Percentiles rank a stretch among this genome's conserved stretches.
Evolutionary conservation across 2,888 invertebrate genomes (phyloP).

Genomic region (Agrotis exclamationis): DNA sequence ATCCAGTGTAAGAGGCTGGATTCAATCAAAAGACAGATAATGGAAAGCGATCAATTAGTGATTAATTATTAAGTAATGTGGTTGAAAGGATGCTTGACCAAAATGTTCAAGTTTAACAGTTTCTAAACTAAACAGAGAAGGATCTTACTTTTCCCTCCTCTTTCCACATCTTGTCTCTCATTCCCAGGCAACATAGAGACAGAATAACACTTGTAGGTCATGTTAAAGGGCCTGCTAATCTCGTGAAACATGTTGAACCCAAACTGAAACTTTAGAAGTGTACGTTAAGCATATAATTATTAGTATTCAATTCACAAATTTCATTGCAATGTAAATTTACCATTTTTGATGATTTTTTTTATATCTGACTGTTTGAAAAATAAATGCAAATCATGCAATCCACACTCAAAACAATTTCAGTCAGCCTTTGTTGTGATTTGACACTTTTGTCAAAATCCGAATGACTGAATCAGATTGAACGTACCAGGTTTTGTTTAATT

Average conservation of each 20-base stretch:
- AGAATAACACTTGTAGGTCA: constrained; percentile 97
- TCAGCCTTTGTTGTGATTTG: constrained; percentile 65
- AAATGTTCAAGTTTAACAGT: not conserved
- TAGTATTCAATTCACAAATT: constrained; percentile 47
- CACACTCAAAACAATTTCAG: constrained; percentile 66
- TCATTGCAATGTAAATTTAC: constrained; percentile 64
- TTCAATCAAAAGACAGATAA: not conserved
- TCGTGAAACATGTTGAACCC: constrained; percentile 97
- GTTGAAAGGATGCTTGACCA: not conserved
- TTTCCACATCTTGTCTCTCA: constrained; percentile 98
- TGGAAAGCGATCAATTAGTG: not conserved
- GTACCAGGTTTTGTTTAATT: not conserved
- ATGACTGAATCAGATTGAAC: not conserved
- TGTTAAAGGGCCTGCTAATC: constrained; percentile 95
- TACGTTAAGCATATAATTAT: constrained; percentile 69
- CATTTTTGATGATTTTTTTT: constrained; percentile 70
- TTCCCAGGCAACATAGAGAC: constrained; percentile 98
- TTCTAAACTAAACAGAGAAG: not conserved
- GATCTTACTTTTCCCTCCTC: constrained; percentile 98
- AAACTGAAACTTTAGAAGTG: constrained; percentile 93
- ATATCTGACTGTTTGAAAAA: constrained; percentile 63
- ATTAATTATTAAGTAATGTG: not conserved
- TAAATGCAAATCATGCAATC: constrained; percentile 80
- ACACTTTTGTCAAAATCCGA: constrained; percentile 39
- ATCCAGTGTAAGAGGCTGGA: not conserved